A percentile compares a stretch with the other conserved stretches of the same genome.
These are phyloP conservation scores for Calephelis perditalis DNA, from an alignment of 2,888 invertebrate genomes.

Conservation along the genomic window DNA sequence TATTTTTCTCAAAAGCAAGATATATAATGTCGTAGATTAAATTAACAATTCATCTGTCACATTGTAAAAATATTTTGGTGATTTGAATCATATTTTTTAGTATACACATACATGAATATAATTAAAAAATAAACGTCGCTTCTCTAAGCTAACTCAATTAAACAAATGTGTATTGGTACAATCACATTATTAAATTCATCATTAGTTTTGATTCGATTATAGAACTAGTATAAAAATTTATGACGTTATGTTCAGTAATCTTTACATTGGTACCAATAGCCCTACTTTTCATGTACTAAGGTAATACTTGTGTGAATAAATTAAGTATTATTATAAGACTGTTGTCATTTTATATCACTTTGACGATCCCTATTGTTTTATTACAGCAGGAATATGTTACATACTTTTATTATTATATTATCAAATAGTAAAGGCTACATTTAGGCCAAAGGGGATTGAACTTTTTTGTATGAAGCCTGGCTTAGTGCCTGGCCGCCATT, in stretches of 20 bases:
- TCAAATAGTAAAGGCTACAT: too few species aligned
- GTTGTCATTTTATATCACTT: not conserved
- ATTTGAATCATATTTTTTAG: too few species aligned
- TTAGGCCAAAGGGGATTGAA: too few species aligned
- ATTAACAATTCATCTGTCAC: not conserved
- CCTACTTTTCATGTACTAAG: not conserved
- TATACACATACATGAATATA: not conserved
- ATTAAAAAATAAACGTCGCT: not conserved
- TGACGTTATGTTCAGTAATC: not conserved
- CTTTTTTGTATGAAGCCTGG: too few species aligned
- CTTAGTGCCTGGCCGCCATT: too few species aligned
- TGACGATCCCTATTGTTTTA: not conserved
- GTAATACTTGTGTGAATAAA: constrained; percentile 5
- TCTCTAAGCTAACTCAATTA: not conserved
- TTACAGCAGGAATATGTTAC: too few species aligned
- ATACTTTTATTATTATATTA: too few species aligned
- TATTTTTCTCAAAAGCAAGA: not conserved
- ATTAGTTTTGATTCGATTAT: too few species aligned
- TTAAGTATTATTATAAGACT: not conserved
- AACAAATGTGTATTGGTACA: not conserved
- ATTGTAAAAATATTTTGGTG: not conserved
- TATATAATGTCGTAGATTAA: not conserved
- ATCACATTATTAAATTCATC: too few species aligned
- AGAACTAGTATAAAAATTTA: too few species aligned
- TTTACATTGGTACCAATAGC: not conserved